Conservation (phyloP, 2,888 invertebrate species). For the Digitonthophagus gazella region DNA sequence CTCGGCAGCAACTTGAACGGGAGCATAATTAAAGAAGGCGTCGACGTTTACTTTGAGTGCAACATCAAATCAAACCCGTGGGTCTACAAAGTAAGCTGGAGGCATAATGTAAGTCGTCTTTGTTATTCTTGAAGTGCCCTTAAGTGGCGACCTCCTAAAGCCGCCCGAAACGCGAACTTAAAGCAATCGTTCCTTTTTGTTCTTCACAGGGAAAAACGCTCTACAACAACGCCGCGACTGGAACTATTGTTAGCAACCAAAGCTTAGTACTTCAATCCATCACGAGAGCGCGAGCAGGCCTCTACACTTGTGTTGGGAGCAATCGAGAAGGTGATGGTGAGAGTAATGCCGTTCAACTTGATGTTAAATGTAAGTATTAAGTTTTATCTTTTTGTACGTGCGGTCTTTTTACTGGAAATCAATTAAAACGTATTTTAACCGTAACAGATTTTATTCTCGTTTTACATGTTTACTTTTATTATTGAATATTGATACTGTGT, state of each 20-base stretch:
- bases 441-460: not conserved
- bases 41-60: conserved; percentile 89
- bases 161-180: not conserved
- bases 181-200: not conserved
- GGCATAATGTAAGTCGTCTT: conserved; percentile 66
- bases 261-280: conserved; percentile 86
- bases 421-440: conserved; percentile 2
- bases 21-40: conserved; percentile 78
- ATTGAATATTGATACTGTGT: not conserved
- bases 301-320: conserved; percentile 84
- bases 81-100: conserved; percentile 76
- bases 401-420: no score
- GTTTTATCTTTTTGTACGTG: conserved; percentile 36
- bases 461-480: not conserved
- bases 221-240: conserved; percentile 74
- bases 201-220: conserved; percentile 67
- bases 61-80: conserved; percentile 86
- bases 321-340: conserved; percentile 87
- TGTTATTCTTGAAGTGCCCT: not conserved
- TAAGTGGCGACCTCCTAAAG: not conserved
- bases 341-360: conserved; percentile 80
- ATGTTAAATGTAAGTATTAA: conserved; percentile 75
- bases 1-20: conserved; percentile 80
- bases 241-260: conserved; percentile 85
- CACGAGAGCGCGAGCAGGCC: conserved; percentile 70